Conservation (phyloP, 2,797 vertebrate genomes). For the Psittacula derbiana region DNA sequence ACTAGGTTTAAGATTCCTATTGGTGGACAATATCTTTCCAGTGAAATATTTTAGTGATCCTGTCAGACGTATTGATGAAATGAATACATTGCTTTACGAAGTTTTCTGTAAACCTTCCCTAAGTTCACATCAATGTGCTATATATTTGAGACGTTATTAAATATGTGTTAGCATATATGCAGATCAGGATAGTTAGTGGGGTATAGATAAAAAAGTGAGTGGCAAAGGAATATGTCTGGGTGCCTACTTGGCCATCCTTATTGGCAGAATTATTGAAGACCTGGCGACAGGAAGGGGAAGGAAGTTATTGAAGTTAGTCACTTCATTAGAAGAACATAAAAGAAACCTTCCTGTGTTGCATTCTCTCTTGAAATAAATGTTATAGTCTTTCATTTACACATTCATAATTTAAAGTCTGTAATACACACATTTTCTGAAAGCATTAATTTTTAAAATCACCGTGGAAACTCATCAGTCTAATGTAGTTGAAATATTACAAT, state of each 20-base stretch:
- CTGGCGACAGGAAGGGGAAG: background rate
- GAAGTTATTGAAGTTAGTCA: background rate
- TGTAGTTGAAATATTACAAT: background rate
- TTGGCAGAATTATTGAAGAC: background rate
- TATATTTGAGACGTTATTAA: background rate
- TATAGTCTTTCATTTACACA: background rate
- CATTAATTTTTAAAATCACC: background rate
- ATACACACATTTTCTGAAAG: background rate
- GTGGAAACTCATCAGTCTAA: background rate
- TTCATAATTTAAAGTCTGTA: background rate
- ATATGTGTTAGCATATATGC: background rate
- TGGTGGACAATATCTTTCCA: background rate
- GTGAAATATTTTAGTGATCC: background rate
- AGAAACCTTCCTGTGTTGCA: background rate
- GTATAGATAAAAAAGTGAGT: background rate
- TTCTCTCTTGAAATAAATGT: background rate
- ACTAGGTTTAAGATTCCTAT: background rate
- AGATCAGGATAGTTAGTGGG: background rate
- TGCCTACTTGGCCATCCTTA: background rate
- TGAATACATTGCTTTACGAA: background rate
- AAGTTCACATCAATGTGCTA: background rate
- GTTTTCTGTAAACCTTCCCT: background rate
- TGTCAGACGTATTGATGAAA: background rate
- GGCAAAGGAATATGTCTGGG: background rate
- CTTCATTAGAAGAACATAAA: background rate